These are phyloP conservation scores for Miniopterus natalensis DNA, from an alignment of 2,113 vertebrate species.

Conservation along the genomic window DNA sequence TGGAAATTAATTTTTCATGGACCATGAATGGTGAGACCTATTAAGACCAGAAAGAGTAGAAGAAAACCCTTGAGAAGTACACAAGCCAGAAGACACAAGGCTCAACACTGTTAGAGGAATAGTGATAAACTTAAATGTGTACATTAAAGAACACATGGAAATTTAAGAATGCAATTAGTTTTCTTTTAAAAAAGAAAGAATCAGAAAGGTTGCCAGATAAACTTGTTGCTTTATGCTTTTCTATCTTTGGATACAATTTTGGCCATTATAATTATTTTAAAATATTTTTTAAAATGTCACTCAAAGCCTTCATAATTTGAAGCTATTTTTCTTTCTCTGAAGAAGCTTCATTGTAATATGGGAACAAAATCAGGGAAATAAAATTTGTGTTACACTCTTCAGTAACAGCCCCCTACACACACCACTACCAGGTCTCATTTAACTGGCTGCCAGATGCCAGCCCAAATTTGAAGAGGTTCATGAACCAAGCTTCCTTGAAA, in stretches of 20 bases:
- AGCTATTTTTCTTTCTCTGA: neutral
- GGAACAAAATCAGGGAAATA: slow-evolving; percentile 45
- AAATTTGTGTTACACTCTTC: neutral
- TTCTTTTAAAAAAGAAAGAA: slow-evolving; percentile 39
- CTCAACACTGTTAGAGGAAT: neutral
- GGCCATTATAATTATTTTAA: neutral
- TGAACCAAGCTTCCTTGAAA: neutral
- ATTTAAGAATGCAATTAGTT: neutral
- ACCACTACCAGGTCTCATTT: neutral
- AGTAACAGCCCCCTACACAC: fast-evolving
- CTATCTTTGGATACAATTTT: neutral
- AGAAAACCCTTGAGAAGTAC: neutral
- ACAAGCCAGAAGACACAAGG: fast-evolving
- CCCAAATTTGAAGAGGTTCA: slow-evolving; percentile 4
- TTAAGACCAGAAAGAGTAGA: neutral
- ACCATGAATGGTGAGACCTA: neutral
- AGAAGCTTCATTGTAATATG: neutral
- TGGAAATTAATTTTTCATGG: slow-evolving; percentile 3
- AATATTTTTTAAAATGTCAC: neutral
- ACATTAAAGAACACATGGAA: neutral
- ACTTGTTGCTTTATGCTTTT: neutral
- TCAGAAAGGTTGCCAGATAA: neutral
- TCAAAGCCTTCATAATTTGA: neutral
- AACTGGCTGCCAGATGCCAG: slow-evolving; percentile 32
- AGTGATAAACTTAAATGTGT: neutral